Base-by-base conservation (phyloP, 1,140 invertebrate species). In the Drosophila grimshawi region DNA sequence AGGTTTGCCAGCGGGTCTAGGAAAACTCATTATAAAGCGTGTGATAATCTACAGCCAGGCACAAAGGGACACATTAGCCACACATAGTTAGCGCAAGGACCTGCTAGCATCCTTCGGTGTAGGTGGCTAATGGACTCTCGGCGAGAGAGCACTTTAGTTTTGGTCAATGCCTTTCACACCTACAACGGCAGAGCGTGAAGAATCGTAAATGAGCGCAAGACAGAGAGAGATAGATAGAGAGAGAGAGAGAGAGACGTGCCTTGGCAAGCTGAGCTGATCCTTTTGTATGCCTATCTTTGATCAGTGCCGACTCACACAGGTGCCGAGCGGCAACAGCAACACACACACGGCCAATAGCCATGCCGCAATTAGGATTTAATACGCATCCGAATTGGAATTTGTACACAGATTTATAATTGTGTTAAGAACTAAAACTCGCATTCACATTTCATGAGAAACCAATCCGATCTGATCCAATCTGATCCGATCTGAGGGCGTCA, bases 81-180 rank as follows among this genome's bases (percentile, higher is more conserved):
- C 89, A 91, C 89, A 57, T 91, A 80, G 89, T 91, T 91, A 91
- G 85, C 86, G 85, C 78, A 85, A 89, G 77, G 79, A 82, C 51
- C 57, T 72, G 45, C 57, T 32, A 10, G 11, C 3, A 62, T 62
- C 64, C 67, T 63, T 71, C 61, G 39, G 64, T 57, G 61, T 80
- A 80, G 88, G 80, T 91, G 83, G 86, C 86, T 89, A 90, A 90
- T 90, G 78, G 81, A 90, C 76, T 63, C 37, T 49, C 65, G 5
- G 32, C 39, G 5, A 46, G 45, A 55, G 75, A 57, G 79, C 83
- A 82, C 85, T 88, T 88, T 85, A 89, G 85, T 83, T 80, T 89
- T 89, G 85, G 85, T 89, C 85, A 85, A 78, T 89, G 80, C 71
- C 78, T 89, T 88, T 89, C 85, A 89, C 85, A 89, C 85, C 85